Conservation (phyloP, 2,113 vertebrate genomes). For the Echinops telfairi region DNA sequence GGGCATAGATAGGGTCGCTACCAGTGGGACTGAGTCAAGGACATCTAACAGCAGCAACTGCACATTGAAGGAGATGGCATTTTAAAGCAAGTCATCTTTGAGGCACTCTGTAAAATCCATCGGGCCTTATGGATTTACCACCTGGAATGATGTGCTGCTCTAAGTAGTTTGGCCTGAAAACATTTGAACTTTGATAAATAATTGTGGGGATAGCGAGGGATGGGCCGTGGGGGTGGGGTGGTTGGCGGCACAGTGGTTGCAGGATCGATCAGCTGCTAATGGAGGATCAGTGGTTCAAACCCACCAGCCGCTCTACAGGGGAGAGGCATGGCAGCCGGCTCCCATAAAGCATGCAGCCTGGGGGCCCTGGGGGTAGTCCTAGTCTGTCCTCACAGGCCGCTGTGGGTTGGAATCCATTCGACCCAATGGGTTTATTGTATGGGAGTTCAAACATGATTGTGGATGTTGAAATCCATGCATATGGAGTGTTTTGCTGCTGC, state of each 20-base stretch:
- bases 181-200: background rate
- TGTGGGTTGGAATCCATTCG: background rate
- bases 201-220: background rate
- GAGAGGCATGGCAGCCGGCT: background rate
- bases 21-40: no score
- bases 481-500: accelerated
- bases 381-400: background rate
- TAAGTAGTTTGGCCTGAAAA: background rate
- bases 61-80: background rate
- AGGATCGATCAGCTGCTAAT: background rate
- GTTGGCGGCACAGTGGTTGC: background rate
- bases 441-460: background rate
- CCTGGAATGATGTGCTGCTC: background rate
- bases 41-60: background rate
- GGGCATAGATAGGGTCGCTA: no score
- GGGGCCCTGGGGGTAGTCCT: background rate
- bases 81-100: accelerated
- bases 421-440: background rate
- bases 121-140: accelerated
- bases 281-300: background rate
- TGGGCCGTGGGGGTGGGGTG: background rate
- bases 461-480: background rate
- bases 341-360: background rate
- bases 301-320: background rate
- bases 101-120: accelerated